Evolutionary conservation across 2,113 vertebrate species (phyloP), one percentile per base, ranked within the genome.

Genomic region (Nycticorax nycticorax): DNA sequence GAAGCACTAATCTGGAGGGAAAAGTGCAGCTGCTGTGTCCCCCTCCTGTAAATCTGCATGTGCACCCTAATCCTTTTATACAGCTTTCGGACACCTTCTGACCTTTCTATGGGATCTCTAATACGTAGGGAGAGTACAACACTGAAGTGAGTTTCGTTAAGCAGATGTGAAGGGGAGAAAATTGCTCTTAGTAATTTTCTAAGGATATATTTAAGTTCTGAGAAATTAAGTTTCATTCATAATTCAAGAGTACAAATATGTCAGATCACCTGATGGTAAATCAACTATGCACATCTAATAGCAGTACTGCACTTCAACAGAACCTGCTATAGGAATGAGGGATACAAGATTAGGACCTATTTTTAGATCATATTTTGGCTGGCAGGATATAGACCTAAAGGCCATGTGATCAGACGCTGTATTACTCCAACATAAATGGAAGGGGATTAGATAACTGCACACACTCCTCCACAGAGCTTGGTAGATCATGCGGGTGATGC

Each of bases 231-330:
- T 86, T 91, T 94, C 68, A 92, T 93, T 96, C 57, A 60, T 87
- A 93, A 97, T 91, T 95, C 72, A 96, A 74, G 39, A 93, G 63
- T 78, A 92, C 33, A 91, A 96, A 78, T 86, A 86, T 85, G 37
- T 92, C 75, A 85, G 59, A 75, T 12, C 27, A 75, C 56, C n/a
- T 81, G 73, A 95, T 32, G 17, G 41, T 56, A 93, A 92, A 93
- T 92, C 84, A 81, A 6, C 66, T 67, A 6, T 33, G 69, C 39
- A 63, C 9, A 60, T 53, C 50, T 89, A 68, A 81, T 56, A 94
- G 35, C 22, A 78, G 53, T 64, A 92, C 33, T 92, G 37, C 60
- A 77, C 16, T 91, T 90, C 72, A 62, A 52, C n/a, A 84, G 57
- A 90, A 52, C 27, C 14, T 1, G 4, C 57, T 56, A 10, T 47